Percentiles rank a stretch among this genome's conserved stretches.
phyloP scores from a whole-genome alignment of 2,113 vertebrate genomes.

The Ictalurus punctatus region DNA sequence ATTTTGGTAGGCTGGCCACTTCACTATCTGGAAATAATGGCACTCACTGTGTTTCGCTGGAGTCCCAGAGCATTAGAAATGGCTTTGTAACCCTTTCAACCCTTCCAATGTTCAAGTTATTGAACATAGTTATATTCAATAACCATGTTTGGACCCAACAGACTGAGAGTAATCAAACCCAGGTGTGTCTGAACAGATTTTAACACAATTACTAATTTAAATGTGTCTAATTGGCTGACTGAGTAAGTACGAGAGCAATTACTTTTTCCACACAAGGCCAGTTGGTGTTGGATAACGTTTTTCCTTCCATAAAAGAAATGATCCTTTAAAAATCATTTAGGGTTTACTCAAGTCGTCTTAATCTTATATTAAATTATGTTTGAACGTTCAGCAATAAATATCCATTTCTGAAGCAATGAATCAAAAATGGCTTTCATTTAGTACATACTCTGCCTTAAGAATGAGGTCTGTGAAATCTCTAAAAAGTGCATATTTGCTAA shows the following conservation, averaged over 20 bases:
- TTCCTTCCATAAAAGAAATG: neutral
- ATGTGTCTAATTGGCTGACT: neutral
- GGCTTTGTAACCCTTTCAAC: neutral
- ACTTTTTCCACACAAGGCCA: neutral
- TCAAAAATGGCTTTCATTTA: neutral
- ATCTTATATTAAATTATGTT: neutral
- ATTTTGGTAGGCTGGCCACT: neutral
- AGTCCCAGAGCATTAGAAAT: neutral
- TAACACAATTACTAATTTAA: neutral
- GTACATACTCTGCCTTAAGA: neutral
- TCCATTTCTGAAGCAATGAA: neutral
- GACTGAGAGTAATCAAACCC: neutral
- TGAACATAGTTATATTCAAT: too few relatives aligned
- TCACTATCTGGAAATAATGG: neutral
- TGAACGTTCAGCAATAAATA: neutral
- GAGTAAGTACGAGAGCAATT: neutral
- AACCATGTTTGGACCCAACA: neutral
- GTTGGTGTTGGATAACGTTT: neutral
- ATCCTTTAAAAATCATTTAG: neutral
- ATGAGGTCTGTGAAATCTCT: constrained; percentile 1
- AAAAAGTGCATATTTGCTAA: neutral
- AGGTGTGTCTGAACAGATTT: neutral
- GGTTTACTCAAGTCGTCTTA: neutral
- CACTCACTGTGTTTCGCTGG: too few relatives aligned
- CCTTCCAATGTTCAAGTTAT: too few relatives aligned